These are phyloP conservation scores for Rhingia rostrata DNA, from an alignment of 2,888 invertebrate species.

Conservation along the genomic window DNA sequence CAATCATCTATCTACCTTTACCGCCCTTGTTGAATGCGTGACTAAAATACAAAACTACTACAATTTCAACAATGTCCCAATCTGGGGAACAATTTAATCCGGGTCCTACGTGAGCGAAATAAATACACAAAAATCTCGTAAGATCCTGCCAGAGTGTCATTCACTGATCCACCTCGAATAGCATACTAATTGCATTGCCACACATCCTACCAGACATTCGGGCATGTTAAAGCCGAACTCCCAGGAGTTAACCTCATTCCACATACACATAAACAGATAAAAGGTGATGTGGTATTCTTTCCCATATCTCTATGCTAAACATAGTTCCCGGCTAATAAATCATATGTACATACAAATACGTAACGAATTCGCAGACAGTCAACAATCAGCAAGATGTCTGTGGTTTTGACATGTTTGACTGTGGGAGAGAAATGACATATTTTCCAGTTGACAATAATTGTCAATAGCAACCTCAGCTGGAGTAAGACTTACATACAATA, in stretches of 20 bases:
- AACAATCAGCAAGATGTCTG: constrained; percentile 68
- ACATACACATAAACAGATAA: not conserved
- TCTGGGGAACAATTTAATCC: not conserved
- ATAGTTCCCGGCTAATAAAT: constrained; percentile 70
- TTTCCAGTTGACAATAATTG: constrained; percentile 69
- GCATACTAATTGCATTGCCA: constrained; percentile 41
- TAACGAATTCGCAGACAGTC: constrained; percentile 59
- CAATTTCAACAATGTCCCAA: not conserved
- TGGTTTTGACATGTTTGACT: constrained; percentile 57
- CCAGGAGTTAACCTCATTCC: constrained; percentile 39
- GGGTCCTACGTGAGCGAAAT: constrained; percentile 2
- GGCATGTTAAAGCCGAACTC: constrained; percentile 20
- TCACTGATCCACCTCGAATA: constrained; percentile 8
- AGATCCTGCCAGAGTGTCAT: constrained; percentile 26
- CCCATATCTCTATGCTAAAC: constrained; percentile 57
- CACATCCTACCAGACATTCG: constrained; percentile 19
- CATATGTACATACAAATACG: constrained; percentile 34
- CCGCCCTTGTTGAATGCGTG: too few relatives aligned
- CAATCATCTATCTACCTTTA: too few relatives aligned
- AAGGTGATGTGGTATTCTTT: constrained; percentile 43
- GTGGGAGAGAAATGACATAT: constrained; percentile 71
- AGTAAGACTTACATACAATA: not conserved
- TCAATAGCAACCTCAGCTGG: constrained; percentile 24
- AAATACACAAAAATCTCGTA: constrained; percentile 5
- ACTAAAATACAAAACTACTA: too few relatives aligned